phyloP scores from a whole-genome alignment of 2,888 invertebrate species.

The Graphium colonna region DNA sequence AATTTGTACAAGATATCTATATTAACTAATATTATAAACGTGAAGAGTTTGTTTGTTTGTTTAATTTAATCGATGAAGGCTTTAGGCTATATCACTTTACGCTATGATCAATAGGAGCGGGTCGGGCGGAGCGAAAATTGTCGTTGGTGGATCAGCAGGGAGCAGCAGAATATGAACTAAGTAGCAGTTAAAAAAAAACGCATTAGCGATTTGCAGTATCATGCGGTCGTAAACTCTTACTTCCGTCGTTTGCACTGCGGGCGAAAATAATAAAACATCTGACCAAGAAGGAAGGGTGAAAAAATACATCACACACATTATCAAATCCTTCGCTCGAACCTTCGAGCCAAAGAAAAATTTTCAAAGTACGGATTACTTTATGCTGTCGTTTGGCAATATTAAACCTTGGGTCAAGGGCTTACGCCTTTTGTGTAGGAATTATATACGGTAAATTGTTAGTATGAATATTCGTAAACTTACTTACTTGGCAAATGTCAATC shows the following conservation, averaged over 20 bases:
- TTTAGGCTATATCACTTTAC: too few species aligned
- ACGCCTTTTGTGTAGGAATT: not conserved
- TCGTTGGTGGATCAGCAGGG: too few species aligned
- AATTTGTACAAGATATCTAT: too few species aligned
- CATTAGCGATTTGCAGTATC: not conserved
- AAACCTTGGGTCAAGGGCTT: constrained; percentile 12
- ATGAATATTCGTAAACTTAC: not conserved
- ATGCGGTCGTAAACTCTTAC: not conserved
- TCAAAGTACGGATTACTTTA: constrained; percentile 11
- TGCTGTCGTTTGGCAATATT: constrained; percentile 10
- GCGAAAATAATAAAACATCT: not conserved
- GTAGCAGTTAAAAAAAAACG: too few species aligned
- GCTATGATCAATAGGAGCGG: too few species aligned
- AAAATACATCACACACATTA: not conserved
- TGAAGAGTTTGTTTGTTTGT: too few species aligned
- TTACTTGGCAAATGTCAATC: too few species aligned
- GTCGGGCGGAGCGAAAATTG: too few species aligned
- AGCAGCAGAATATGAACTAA: too few species aligned
- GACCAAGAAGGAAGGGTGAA: not conserved
- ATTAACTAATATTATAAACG: too few species aligned
- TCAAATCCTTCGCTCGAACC: constrained; percentile 13
- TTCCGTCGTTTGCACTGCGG: not conserved
- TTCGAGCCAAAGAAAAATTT: constrained; percentile 6
- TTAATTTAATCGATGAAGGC: too few species aligned
- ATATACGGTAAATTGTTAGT: not conserved